phyloP scores from a whole-genome alignment of 1,140 invertebrate genomes.

The Nixonia krombeini region DNA sequence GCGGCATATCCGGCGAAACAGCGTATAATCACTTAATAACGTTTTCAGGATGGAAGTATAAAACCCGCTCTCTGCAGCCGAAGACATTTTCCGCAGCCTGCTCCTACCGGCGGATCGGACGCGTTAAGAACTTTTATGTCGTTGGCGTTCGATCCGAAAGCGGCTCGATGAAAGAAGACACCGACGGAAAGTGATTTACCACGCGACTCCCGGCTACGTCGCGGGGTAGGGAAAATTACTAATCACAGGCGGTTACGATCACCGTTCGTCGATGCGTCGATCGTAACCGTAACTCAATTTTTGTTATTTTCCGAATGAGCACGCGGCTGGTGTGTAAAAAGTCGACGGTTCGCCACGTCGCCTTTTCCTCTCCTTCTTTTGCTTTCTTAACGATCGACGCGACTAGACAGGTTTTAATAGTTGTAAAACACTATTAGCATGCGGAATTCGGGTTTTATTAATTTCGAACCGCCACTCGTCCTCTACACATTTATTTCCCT shows the following conservation, averaged over 20 bases:
- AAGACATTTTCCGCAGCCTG: constrained; percentile 2
- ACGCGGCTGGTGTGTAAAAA: no score
- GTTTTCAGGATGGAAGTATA: constrained; percentile 20
- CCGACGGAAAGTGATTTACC: no score
- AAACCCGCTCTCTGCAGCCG: neutral
- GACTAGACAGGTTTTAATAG: constrained; percentile 3
- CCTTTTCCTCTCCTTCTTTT: neutral
- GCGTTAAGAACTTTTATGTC: neutral
- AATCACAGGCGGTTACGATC: no score
- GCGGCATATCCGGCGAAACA: constrained; percentile 13
- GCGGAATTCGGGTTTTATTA: constrained; percentile 6
- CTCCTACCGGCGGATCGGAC: neutral
- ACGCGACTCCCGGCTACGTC: no score
- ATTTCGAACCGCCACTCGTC: constrained; percentile 19
- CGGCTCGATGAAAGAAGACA: no score
- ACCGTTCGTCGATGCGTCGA: no score
- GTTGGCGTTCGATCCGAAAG: no score
- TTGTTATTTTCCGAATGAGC: neutral
- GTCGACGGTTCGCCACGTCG: no score
- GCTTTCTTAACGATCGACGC: constrained; percentile 6
- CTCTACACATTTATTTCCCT: constrained; percentile 20
- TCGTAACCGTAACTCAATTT: no score
- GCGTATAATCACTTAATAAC: constrained; percentile 35
- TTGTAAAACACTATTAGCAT: constrained; percentile 3
- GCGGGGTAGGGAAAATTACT: no score